A percentile compares a stretch with the other conserved stretches of the same genome.
Conservation (phyloP, 2,113 vertebrate species). For the Cariama cristata region DNA sequence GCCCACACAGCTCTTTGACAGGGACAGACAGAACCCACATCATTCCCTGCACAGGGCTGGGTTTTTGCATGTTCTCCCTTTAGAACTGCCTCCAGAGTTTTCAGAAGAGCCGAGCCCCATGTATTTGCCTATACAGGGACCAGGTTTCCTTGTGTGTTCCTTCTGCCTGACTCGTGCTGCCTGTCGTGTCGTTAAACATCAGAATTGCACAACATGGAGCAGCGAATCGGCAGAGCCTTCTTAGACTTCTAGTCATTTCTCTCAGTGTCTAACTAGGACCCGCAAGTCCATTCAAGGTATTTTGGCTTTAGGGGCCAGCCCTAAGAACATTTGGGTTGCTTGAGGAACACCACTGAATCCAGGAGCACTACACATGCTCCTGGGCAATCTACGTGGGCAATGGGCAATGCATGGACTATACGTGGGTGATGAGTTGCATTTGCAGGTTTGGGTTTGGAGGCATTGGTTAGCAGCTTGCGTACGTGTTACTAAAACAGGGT, state of each 20-base stretch:
- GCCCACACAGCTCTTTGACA: conserved; percentile 47
- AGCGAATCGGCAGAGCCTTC: not conserved
- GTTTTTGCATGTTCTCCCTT: not conserved
- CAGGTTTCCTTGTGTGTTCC: not conserved
- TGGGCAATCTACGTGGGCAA: not conserved
- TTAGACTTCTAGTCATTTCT: not conserved
- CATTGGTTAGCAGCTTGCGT: not conserved
- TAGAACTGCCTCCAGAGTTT: not conserved
- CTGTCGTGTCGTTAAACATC: not conserved
- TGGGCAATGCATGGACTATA: fast-evolving
- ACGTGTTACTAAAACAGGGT: not conserved
- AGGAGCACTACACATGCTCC: not conserved
- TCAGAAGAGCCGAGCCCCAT: not conserved
- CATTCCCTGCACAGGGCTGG: not conserved
- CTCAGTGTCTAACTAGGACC: not conserved
- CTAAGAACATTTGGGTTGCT: not conserved
- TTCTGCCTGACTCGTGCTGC: not conserved
- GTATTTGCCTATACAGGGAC: not conserved
- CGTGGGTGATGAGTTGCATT: not conserved
- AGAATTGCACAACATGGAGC: not conserved
- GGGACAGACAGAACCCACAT: conserved; percentile 17
- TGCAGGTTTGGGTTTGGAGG: not conserved
- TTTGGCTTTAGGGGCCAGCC: not conserved
- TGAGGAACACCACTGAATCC: not conserved
- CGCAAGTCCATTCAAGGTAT: not conserved